Evolutionary conservation across 2,888 invertebrate species (phyloP), one percentile per base, ranked within the genome.

Genomic region (Ectemnius cavifrons): DNA sequence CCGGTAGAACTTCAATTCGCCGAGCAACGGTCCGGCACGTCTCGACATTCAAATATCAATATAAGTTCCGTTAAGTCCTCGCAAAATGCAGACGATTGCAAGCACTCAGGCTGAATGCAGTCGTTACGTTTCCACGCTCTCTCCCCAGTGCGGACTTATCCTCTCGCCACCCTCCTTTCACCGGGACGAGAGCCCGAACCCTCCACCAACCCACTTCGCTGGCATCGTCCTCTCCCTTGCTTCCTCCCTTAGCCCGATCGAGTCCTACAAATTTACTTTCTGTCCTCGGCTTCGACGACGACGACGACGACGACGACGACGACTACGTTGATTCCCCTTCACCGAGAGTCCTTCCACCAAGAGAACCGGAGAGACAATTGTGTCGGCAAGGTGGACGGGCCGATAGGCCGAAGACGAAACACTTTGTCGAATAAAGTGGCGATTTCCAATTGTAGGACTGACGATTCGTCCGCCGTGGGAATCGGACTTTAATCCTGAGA

Each of bases 41-140:
- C 71, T 77, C 68, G 66, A 52, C 69, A 77, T 85, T 84, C 81
- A 80, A 84, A 84, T 86, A 85, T 86, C 86, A 81, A 86, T 87
- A 79, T 77, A 76, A 75, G 78, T 75, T 75, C 73, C 70, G 77
- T 62, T 73, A 80, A 86, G 81, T 80, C 75, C 63, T 81, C 63
- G 79, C 75, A 69, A 81, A 83, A 81, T 76, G 74, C 69, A 69
- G 78, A 78, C 78, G 78, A 78, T 85, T 80, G 81, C 82, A 64
- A 84, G 80, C 82, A 84, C 81, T 85, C 71, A 59, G 62, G 57
- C 71, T 85, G 87, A 87, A 87, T 87, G 82, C 83, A 82, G 81
- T 87, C 88, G 87, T 87, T 87, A 87, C 80, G 77, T 61, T 82
- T 65, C 71, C 62, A 76, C 67, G 64, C 64, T 20, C 46, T 52